Evolutionary conservation across 2,888 invertebrate species (phyloP).

Genomic region (Blastobasis adustella): DNA sequence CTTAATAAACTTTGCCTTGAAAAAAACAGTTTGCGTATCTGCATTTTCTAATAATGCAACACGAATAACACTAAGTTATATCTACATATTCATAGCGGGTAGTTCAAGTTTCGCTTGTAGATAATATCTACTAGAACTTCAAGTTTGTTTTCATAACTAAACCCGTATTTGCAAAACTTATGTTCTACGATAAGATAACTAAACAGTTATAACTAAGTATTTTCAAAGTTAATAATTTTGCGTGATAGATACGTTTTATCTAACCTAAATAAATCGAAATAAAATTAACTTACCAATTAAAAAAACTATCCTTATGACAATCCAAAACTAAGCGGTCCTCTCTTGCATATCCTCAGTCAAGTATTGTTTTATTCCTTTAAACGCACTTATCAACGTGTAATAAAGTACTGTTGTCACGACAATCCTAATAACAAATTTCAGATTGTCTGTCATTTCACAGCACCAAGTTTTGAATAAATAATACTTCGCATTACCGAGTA

Average conservation of each 20-base stretch:
- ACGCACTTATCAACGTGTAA: constrained; percentile 49
- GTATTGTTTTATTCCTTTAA: constrained; percentile 52
- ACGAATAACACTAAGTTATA: too few species aligned
- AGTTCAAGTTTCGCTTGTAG: too few species aligned
- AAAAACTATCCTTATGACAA: background rate
- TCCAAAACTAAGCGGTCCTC: constrained; percentile 9
- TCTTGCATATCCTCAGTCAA: constrained; percentile 34
- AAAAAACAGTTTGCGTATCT: too few species aligned
- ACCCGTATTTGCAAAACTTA: background rate
- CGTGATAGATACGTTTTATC: background rate
- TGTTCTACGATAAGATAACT: background rate
- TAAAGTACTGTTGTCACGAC: constrained; percentile 51
- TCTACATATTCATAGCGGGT: too few species aligned
- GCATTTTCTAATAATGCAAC: too few species aligned
- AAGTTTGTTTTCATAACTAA: background rate
- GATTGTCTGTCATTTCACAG: constrained; percentile 56
- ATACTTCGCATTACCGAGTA: background rate
- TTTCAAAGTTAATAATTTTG: background rate
- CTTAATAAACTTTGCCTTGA: too few species aligned
- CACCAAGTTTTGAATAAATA: background rate
- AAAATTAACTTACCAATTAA: constrained; percentile 13
- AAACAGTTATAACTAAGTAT: background rate
- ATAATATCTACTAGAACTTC: background rate
- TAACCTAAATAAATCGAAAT: background rate
- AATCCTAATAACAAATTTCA: constrained; percentile 47